phyloP scores from a whole-genome alignment of 1,140 invertebrate species.

The Pemphigus obesinymphae region DNA sequence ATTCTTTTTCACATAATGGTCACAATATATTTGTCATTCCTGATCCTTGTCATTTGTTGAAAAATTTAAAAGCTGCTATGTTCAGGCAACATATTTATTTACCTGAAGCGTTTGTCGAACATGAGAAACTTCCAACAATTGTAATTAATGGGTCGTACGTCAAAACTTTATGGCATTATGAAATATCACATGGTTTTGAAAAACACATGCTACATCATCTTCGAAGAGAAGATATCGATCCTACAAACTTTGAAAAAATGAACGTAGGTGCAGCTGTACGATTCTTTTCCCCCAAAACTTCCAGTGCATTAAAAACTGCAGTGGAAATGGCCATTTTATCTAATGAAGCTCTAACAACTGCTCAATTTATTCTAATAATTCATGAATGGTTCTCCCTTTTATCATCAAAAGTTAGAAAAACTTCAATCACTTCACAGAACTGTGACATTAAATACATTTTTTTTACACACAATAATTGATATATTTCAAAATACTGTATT shows the following conservation, averaged over 20 bases:
- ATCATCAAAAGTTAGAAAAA: too few relatives aligned
- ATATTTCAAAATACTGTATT: too few relatives aligned
- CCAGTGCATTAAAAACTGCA: slow-evolving; percentile 39
- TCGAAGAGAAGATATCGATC: slow-evolving; percentile 34
- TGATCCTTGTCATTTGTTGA: too few relatives aligned
- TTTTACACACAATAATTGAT: too few relatives aligned
- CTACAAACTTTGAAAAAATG: slow-evolving; percentile 43
- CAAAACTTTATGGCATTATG: background rate
- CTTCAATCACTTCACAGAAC: too few relatives aligned
- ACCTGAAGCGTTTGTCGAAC: background rate
- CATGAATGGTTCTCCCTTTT: too few relatives aligned
- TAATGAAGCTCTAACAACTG: background rate
- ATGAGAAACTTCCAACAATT: background rate
- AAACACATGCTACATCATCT: background rate
- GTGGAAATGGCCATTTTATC: background rate
- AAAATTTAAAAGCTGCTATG: too few relatives aligned
- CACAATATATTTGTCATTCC: too few relatives aligned
- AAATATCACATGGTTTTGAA: background rate
- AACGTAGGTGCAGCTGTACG: slow-evolving; percentile 43
- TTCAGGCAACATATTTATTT: background rate
- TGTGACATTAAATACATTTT: too few relatives aligned
- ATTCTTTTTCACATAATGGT: too few relatives aligned
- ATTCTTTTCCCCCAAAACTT: slow-evolving; percentile 44
- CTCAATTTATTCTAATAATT: too few relatives aligned
- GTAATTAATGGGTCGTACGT: background rate